These are phyloP conservation scores for Caenorhabditis sp. DNA, from an alignment of 2,888 invertebrate genomes.

Conservation along the genomic window DNA sequence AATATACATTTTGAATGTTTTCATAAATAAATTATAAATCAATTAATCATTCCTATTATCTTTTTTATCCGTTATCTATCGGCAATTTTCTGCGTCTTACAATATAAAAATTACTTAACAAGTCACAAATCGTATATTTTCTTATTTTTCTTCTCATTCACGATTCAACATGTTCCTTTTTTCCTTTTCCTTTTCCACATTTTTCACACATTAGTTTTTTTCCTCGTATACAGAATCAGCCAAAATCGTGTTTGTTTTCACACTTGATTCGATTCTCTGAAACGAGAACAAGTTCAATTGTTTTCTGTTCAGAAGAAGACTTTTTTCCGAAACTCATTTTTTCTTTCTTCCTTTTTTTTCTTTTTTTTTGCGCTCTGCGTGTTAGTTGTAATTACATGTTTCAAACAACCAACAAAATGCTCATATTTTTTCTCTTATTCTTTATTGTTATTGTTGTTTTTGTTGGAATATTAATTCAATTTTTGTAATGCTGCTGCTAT, in stretches of 20 bases:
- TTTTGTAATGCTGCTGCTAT: too few relatives aligned
- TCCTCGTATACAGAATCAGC: neutral
- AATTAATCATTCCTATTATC: neutral
- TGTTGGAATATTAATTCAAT: conserved; percentile 24
- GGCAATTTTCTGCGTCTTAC: neutral
- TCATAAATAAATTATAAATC: neutral
- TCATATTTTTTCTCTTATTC: neutral
- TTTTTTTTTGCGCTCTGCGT: too few relatives aligned
- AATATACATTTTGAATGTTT: neutral
- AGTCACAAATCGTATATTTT: too few relatives aligned
- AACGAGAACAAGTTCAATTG: neutral
- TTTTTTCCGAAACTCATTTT: neutral
- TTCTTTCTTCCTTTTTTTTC: neutral
- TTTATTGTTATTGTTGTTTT: neutral
- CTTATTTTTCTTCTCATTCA: neutral
- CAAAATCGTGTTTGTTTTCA: neutral
- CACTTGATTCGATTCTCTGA: neutral
- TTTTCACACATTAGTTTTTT: neutral
- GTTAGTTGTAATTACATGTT: neutral
- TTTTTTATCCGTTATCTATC: neutral
- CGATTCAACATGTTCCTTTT: neutral
- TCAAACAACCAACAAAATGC: neutral
- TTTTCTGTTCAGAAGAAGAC: neutral
- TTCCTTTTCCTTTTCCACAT: neutral
- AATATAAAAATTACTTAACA: neutral